A percentile compares a stretch with the other conserved stretches of the same genome.
Conservation (phyloP, 37 sponge, comb jelly and placozoan species). For the Mnemiopsis leidyi region DNA sequence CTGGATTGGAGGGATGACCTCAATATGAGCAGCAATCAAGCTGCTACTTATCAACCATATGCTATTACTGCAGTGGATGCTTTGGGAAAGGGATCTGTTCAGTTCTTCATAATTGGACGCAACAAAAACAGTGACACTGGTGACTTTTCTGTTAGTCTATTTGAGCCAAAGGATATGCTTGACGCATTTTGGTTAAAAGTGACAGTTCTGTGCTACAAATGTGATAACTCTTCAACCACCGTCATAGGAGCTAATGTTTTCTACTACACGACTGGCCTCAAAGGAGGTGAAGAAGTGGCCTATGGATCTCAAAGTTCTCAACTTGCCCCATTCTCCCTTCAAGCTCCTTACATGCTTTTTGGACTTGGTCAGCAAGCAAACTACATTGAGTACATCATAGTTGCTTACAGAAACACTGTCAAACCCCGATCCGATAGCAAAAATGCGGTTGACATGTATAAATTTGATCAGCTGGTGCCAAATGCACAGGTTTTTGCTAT, state of each 20-base stretch:
- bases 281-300: not conserved
- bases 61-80: not conserved
- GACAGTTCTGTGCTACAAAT: not conserved
- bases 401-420: not conserved
- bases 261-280: not conserved
- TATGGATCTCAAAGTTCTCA: not conserved
- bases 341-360: conserved; percentile 6
- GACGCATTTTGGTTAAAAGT: not conserved
- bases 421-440: not conserved
- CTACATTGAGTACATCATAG: not conserved
- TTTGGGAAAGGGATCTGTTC: not conserved
- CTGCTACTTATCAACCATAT: not conserved
- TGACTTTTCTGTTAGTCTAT: not conserved
- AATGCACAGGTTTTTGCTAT: conserved; percentile 17
- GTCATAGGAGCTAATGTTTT: not conserved
- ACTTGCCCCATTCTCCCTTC: not conserved
- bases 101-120: not conserved
- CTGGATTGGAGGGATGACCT: conserved; percentile 19
- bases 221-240: not conserved
- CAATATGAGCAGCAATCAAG: not conserved
- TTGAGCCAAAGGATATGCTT: not conserved
- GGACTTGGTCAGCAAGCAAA: conserved; percentile 49
- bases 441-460: not conserved
- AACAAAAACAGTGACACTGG: not conserved
- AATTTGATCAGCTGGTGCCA: not conserved